Evolutionary conservation across 2,113 vertebrate genomes (phyloP).

Genomic region (Enhydra lutris): DNA sequence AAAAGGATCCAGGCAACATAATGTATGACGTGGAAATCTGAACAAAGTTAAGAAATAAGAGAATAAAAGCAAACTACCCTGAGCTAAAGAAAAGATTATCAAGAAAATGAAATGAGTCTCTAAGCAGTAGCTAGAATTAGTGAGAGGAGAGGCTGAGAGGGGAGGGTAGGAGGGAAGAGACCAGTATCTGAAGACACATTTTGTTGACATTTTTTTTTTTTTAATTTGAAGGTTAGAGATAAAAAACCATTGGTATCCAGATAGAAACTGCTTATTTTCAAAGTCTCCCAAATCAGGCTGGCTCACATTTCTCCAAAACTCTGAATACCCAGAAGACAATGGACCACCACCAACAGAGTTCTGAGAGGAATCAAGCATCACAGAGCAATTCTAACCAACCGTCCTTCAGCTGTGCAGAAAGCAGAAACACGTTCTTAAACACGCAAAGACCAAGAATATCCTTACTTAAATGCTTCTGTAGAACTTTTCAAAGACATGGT

Average conservation of each 20-base stretch:
- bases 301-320: neutral
- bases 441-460: accelerated
- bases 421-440: neutral
- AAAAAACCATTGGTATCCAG: neutral
- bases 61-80: neutral
- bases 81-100: neutral
- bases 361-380: neutral
- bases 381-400: neutral
- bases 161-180: neutral
- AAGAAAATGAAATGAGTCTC: neutral
- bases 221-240: neutral
- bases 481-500: neutral
- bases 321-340: neutral
- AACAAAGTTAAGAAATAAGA: conserved; percentile 6
- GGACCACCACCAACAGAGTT: neutral
- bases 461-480: neutral
- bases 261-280: neutral
- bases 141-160: no score
- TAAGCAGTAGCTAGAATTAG: neutral
- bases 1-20: neutral
- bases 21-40: neutral
- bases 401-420: neutral
- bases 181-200: neutral
- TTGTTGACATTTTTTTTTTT: neutral
- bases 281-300: neutral